Percentiles rank a stretch among this genome's conserved stretches.
Conservation (phyloP, 2,113 vertebrate species). For the Mola mola region DNA sequence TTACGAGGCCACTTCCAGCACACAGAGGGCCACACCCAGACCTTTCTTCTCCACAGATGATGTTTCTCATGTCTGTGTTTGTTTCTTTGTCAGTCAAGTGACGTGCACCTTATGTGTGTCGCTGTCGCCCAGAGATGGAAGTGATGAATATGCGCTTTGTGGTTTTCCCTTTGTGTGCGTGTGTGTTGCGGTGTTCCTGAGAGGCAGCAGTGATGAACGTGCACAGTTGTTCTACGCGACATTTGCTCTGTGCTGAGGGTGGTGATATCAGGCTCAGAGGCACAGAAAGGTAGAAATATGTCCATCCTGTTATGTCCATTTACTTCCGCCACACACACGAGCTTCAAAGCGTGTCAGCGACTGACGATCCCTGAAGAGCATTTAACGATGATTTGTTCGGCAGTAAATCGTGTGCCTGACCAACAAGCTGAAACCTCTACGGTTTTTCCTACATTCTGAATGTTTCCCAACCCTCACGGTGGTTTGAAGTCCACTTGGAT, state of each 20-base stretch:
- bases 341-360: not conserved
- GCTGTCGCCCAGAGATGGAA: not conserved
- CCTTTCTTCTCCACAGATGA: constrained; percentile 21
- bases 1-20: constrained; percentile 52
- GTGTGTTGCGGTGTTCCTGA: not conserved
- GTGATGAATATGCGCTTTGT: constrained; percentile 34
- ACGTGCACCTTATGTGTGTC: constrained; percentile 8
- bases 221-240: not conserved
- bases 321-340: constrained; percentile 4
- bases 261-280: constrained; percentile 11
- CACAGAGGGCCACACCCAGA: constrained; percentile 34
- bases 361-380: constrained; percentile 28
- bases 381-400: constrained; percentile 29
- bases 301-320: constrained; percentile 38
- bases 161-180: not conserved
- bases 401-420: not conserved
- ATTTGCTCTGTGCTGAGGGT: constrained; percentile 17
- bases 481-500: not conserved
- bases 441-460: constrained; percentile 15
- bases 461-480: not conserved
- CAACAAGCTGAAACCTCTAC: constrained; percentile 6
- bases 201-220: constrained; percentile 53
- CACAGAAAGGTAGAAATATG: too few relatives aligned
- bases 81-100: constrained; percentile 12
- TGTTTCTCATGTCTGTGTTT: constrained; percentile 12